Evolutionary conservation across 2,113 vertebrate genomes (phyloP).

Genomic region (Actenoides lindsayi): DNA sequence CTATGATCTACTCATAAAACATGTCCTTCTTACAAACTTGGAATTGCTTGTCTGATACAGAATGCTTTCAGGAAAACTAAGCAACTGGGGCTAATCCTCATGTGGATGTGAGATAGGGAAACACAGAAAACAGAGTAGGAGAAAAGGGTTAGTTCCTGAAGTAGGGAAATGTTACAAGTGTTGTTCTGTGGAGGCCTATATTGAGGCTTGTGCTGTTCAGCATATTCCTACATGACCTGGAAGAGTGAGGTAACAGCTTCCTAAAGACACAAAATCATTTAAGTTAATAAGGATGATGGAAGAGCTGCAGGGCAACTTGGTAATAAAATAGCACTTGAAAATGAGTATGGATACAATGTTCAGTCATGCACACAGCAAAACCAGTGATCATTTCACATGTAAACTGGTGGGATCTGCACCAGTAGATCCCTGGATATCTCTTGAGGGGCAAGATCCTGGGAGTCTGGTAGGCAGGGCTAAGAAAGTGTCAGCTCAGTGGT

Average conservation of each 20-base stretch:
- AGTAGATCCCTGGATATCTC: neutral
- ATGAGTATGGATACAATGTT: neutral
- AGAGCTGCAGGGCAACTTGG: neutral
- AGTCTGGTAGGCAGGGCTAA: neutral
- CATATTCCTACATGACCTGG: neutral
- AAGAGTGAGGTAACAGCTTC: neutral
- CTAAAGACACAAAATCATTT: neutral
- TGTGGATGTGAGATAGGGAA: neutral
- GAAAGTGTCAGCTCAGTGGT: neutral
- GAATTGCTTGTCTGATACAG: neutral
- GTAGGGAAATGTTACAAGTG: neutral
- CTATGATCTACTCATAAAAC: neutral
- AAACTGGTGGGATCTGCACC: neutral
- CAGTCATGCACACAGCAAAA: neutral
- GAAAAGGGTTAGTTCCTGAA: neutral
- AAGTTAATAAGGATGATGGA: neutral
- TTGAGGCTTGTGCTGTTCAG: neutral
- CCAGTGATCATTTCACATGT: neutral
- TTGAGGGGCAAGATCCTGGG: neutral
- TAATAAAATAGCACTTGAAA: neutral
- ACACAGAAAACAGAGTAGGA: neutral
- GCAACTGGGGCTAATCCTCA: neutral
- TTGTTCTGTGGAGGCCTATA: neutral
- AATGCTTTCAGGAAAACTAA: neutral
- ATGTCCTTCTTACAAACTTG: neutral